phyloP scores from a whole-genome alignment of 2,113 vertebrate species.

The Etheostoma spectabile region DNA sequence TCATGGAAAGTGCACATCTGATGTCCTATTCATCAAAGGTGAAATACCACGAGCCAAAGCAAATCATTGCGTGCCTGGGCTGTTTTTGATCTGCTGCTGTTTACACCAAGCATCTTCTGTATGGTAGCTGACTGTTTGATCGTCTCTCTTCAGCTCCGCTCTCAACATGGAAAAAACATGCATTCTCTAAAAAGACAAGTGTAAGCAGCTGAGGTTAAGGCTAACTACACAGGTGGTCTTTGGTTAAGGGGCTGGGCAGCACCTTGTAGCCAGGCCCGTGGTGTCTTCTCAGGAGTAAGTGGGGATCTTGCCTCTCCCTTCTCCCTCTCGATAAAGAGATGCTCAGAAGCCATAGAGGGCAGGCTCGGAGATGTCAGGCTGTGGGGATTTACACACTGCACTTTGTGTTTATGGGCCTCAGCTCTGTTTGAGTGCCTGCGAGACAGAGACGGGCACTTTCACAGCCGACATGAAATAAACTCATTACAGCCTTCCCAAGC shows the following conservation, averaged over 20 bases:
- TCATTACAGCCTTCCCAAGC: conserved; percentile 76
- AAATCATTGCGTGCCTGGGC: conserved; percentile 30
- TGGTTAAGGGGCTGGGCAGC: conserved; percentile 20
- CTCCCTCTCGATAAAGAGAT: conserved; percentile 72
- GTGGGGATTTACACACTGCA: conserved; percentile 79
- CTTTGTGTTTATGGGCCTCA: conserved; percentile 82
- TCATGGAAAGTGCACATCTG: conserved; percentile 73
- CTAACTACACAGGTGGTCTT: conserved; percentile 38
- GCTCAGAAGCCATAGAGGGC: conserved; percentile 69
- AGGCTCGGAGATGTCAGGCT: conserved; percentile 67
- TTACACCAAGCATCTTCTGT: conserved; percentile 27
- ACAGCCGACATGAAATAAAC: conserved; percentile 82
- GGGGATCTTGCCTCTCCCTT: conserved; percentile 52
- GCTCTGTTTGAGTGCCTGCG: conserved; percentile 78
- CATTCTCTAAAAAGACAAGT: conserved; percentile 25
- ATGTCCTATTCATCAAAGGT: conserved; percentile 67
- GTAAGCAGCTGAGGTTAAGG: conserved; percentile 36
- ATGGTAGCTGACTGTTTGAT: conserved; percentile 31
- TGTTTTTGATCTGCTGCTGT: conserved; percentile 54
- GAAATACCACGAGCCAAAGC: conserved; percentile 52
- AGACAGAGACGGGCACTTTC: conserved; percentile 79
- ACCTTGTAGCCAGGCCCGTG: conserved; percentile 28
- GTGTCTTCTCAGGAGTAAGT: conserved; percentile 44
- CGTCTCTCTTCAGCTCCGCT: conserved; percentile 21
- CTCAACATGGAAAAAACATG: conserved; percentile 24